Base-by-base conservation (phyloP, 2,888 invertebrate genomes). In the Antheraea yamamai region DNA sequence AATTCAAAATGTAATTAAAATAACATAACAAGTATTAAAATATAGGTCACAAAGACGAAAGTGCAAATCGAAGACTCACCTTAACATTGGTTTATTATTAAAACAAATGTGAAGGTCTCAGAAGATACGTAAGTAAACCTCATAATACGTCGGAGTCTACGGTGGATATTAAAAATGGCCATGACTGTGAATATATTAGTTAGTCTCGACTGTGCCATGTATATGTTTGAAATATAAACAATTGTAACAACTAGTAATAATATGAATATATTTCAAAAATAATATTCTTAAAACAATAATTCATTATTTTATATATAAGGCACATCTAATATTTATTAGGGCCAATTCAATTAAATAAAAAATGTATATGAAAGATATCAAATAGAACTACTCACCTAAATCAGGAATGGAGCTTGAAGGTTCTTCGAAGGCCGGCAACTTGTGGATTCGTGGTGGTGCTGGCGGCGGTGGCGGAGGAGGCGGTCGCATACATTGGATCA, bases 391-490 rank as follows among this genome's bases (percentile, higher is more conserved):
- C 97, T 97, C 89, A 98, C 98, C 98, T 95, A 98, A 95, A 95
- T 98, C 98, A 80, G 98, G 98, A 91, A 98, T 98, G 83, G 98
- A 98, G 94, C 97, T 97, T 81, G 97, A 97, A 18, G 98, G 97
- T 90, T 98, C 97, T 93, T 98, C 98, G 89, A 96, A 95, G 81
- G 94, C 90, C 73, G 95, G 95, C 58, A 92, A 94, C 82, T 93
- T 94, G 88, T 93, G 91, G 83, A 95, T 95, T 72, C 96, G 95
- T 16, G 86, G 89, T 7, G 92, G 91, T 14, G 91, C 95, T 20
- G 95, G 94, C 68, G 96, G 96, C 26, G 95, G 95, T 71, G 93
- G 93, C 16, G 91, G 92, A 0, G 94, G 93, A 26, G 90, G 95
- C 18, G 95, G 95, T 20, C 96, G 92, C 90, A 93, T 92, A 87